A percentile compares a stretch with the other conserved stretches of the same genome.
Evolutionary conservation across 2,113 vertebrate genomes (phyloP).

Genomic region (Globicephala melas): DNA sequence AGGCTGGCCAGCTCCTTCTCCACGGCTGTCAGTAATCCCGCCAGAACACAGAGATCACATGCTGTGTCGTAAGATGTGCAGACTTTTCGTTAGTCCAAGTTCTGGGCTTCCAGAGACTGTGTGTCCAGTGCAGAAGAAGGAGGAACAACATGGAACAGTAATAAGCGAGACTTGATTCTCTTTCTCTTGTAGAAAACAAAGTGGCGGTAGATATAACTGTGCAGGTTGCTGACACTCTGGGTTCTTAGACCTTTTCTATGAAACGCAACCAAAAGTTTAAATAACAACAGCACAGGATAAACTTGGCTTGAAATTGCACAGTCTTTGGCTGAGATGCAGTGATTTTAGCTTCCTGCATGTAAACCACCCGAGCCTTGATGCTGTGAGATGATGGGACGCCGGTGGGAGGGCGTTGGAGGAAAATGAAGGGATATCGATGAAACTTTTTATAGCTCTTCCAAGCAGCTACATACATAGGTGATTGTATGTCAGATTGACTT

Average conservation of each 20-base stretch:
- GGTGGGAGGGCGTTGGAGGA: background rate
- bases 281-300: background rate
- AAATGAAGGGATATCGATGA: background rate
- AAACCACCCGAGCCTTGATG: background rate
- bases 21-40: background rate
- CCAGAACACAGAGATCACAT: background rate
- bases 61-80: background rate
- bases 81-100: background rate
- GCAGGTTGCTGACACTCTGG: background rate
- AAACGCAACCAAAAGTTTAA: background rate
- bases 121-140: background rate
- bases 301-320: background rate
- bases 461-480: constrained; percentile 8
- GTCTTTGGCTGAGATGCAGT: background rate
- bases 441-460: constrained; percentile 43
- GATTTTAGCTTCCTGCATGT: background rate
- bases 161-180: background rate
- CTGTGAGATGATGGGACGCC: background rate
- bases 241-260: background rate
- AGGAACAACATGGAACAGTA: background rate
- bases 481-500: constrained; percentile 51
- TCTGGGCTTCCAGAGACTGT: background rate
- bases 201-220: background rate
- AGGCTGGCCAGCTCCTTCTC: background rate
- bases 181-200: background rate